Conservation (phyloP, 2,113 vertebrate species). For the Cricetomys ansorgei region DNA sequence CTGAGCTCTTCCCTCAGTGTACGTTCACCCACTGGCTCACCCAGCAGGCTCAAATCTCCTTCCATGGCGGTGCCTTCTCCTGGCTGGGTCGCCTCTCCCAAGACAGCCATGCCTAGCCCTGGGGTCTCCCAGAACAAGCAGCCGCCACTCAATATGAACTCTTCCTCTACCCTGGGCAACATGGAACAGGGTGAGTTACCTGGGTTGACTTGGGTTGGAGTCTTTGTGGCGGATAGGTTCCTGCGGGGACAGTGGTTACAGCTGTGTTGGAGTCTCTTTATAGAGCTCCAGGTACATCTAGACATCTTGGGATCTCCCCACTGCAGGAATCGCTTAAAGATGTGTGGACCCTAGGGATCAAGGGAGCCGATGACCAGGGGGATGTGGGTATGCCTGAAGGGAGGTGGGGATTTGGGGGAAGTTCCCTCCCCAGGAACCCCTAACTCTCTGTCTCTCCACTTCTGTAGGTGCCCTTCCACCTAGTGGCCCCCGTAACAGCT, state of each 20-base stretch:
- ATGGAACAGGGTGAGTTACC: conserved; percentile 86
- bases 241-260: not conserved
- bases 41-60: conserved; percentile 95
- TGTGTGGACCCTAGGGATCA: not conserved
- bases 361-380: not conserved
- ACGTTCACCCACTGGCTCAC: conserved; percentile 94
- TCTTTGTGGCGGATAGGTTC: not conserved
- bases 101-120: conserved; percentile 94
- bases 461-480: conserved; percentile 85
- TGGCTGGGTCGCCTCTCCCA: conserved; percentile 94
- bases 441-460: conserved; percentile 43
- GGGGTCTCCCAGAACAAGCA: conserved; percentile 89
- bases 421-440: conserved; percentile 37
- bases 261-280: not conserved
- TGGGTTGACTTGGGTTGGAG: not conserved
- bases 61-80: conserved; percentile 94
- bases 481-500: conserved; percentile 90
- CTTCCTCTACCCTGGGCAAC: conserved; percentile 82
- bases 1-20: conserved; percentile 92
- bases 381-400: not conserved
- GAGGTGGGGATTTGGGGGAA: not conserved
- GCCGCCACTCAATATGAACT: conserved; percentile 86
- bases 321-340: not conserved
- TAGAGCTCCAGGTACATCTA: not conserved
- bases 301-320: not conserved